Evolutionary conservation across 2,113 vertebrate species (phyloP), one percentile per base, ranked within the genome.

Genomic region (Ellobius talpinus): DNA sequence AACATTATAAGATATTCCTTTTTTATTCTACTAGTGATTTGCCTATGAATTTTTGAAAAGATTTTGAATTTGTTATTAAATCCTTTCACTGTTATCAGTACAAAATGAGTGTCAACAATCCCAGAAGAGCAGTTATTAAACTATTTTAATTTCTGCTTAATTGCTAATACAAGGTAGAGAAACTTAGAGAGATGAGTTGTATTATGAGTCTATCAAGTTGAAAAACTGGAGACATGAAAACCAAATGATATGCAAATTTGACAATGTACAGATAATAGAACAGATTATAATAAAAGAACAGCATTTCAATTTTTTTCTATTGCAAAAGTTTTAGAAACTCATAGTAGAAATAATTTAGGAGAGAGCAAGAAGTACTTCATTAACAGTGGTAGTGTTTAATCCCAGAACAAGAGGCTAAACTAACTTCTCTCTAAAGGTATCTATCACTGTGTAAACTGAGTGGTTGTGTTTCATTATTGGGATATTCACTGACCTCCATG

Each of bases 211-310:
- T 31, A 93, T n/a, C 16, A 89, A 45, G 86, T 21, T 26, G 58
- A 2, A 12, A 92, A 23, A 85, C 87, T 26, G 12, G 26, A 95
- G 72, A 96, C 76, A 90, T 88, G 89, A 74, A 95, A 90, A 55
- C 0, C 7, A 90, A 94, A 58, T 73, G 42, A 90, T 79, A 68
- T 65, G 3, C 42, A 70, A 85, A 87, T 85, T 74, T 96, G 26
- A 10, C 17, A 96, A 89, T 10, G 3, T 81, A 61, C 1, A 50
- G 24, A 82, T 78, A 94, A 90, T 39, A 86, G 7, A 72, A 92
- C 93, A 94, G 6, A 73, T 36, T 16, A 87, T 36, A 73, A 89
- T 65, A 50, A 86, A 61, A 93, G 45, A 81, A 33, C 78, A 23
- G 12, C 5, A 65, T 81, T 94, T 88, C 89, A 79, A 11, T 31